Evolutionary conservation across 2,797 vertebrate genomes (phyloP), one percentile per base, ranked within the genome.

Genomic region (Passerculus sandwichensis): DNA sequence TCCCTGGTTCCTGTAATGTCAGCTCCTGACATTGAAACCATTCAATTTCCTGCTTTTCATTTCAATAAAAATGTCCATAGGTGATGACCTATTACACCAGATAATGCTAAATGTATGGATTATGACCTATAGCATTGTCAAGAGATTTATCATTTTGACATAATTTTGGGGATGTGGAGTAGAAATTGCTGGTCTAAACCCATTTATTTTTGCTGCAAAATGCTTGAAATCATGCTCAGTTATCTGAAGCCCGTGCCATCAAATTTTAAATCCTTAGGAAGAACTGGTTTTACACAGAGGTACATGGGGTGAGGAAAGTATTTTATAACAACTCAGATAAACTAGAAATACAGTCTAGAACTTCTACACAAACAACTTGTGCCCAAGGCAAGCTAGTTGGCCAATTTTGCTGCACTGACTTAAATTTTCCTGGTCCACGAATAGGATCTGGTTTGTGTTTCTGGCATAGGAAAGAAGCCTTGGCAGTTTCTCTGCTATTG

Each of bases 371-470:
- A 74, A 14, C 23, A 51, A 15, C 38, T 75, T 74, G 38, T 89
- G 79, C 79, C 62, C 73, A 60, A 73, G 51, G 67, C 88, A 64
- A 93, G 42, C 8, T 76, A 50, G 11, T 47, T 95, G 83, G 77
- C 74, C 0, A 2, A 9, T 20, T 79, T 60, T 94, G 60, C 42
- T 62, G 11, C 10, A 23, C 53, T 94, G 88, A 91, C 64, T 87
- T 89, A 91, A 87, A 65, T 95, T 96, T 95, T 96, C 92, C 93
- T 91, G 25, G 44, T 70, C 60, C 56, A 11, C 47, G 42, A 89
- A 85, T 44, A 93, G 60, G 67, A 73, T 67, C 83, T 96, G 94
- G 53, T 81, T 82, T 93, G 57, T 85, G 32, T 85, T 96, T 90
- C 85, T 96, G 91, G 91, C 85, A 48, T 66, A 18, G 29, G 47